Conservation (phyloP, 2,888 invertebrate genomes). For the Entomobrya multifasciata region DNA sequence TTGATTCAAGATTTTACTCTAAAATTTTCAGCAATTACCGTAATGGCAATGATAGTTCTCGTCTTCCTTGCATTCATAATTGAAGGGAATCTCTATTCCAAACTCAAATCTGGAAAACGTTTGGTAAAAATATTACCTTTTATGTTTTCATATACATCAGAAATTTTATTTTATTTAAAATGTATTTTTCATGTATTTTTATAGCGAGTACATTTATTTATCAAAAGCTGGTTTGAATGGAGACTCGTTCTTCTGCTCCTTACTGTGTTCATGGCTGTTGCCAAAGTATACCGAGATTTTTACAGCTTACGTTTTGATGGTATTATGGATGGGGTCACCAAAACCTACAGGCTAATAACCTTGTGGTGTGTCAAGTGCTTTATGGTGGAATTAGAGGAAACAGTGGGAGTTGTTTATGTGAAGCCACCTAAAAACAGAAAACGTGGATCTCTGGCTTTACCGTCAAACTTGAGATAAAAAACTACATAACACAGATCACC, state of each 20-base stretch:
- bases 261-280: constrained; percentile 56
- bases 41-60: constrained; percentile 43
- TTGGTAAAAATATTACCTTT: too few relatives aligned
- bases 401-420: constrained; percentile 62
- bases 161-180: too few relatives aligned
- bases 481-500: too few relatives aligned
- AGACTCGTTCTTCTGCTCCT: constrained; percentile 30
- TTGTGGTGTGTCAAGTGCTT: constrained; percentile 56
- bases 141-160: too few relatives aligned
- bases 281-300: constrained; percentile 43
- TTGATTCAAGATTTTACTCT: too few relatives aligned
- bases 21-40: constrained; percentile 57
- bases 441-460: constrained; percentile 64
- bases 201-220: constrained; percentile 56
- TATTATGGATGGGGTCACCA: constrained; percentile 59
- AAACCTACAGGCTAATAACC: constrained; percentile 60
- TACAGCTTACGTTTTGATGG: constrained; percentile 60
- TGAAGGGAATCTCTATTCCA: constrained; percentile 66
- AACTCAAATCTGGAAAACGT: constrained; percentile 55
- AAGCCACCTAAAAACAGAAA: constrained; percentile 67
- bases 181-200: background rate
- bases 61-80: constrained; percentile 65
- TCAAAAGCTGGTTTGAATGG: constrained; percentile 61
- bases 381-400: constrained; percentile 65
- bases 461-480: too few relatives aligned